phyloP scores from a whole-genome alignment of 1,140 invertebrate species.

The Rhagoletis zephyria region DNA sequence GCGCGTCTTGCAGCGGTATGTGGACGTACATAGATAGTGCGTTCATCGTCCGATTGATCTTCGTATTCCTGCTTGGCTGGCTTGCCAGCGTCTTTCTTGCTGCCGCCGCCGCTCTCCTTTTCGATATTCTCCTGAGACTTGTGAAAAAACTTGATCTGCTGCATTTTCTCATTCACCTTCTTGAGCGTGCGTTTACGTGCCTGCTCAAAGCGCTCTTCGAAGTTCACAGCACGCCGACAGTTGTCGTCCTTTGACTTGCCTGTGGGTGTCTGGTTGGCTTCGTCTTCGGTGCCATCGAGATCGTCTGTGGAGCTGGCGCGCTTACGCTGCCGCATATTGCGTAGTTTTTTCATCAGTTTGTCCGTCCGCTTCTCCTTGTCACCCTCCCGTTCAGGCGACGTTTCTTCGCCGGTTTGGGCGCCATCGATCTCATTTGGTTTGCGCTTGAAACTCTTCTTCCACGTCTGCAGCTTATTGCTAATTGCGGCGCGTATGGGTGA shows the following conservation, averaged over 20 bases:
- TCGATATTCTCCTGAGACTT: conserved; percentile 52
- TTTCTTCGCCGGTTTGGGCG: conserved; percentile 40
- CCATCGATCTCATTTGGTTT: conserved; percentile 29
- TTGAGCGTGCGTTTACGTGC: conserved; percentile 60
- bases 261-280: neutral
- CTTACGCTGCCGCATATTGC: conserved; percentile 54
- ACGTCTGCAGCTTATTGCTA: conserved; percentile 54
- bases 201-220: conserved; percentile 59
- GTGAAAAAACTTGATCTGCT: conserved; percentile 67
- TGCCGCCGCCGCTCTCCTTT: neutral
- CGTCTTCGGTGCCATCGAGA: conserved; percentile 51
- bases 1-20: conserved; percentile 17
- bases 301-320: conserved; percentile 38
- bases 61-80: conserved; percentile 1
- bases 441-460: conserved; percentile 58
- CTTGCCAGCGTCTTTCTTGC: conserved; percentile 9
- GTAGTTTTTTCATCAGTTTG: conserved; percentile 55
- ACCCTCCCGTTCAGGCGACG: neutral
- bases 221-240: conserved; percentile 53
- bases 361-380: conserved; percentile 31
- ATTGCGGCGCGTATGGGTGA: conserved; percentile 39
- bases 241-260: neutral
- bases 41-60: neutral
- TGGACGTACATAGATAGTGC: neutral
- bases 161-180: conserved; percentile 67